Percentiles rank a stretch among this genome's conserved stretches.
phyloP scores from a whole-genome alignment of 2,888 invertebrate genomes.

The Sphecodes monilicornis region DNA sequence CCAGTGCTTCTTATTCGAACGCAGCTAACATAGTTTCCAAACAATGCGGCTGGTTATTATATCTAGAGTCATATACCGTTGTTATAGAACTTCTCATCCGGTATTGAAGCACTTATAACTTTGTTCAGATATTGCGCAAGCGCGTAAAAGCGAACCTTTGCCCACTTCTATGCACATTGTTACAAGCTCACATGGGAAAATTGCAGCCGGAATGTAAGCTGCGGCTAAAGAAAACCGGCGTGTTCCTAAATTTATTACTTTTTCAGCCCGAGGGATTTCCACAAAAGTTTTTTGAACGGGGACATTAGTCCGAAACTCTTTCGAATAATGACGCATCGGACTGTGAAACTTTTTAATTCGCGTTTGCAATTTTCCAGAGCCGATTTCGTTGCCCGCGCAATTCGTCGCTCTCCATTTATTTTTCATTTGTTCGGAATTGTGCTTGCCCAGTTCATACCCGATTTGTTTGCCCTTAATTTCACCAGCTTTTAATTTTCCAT shows the following conservation, averaged over 20 bases:
- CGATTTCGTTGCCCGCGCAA: neutral
- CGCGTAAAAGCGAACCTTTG: neutral
- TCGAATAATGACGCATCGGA: conserved; percentile 2
- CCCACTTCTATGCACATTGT: conserved; percentile 8
- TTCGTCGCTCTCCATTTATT: neutral
- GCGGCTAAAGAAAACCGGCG: neutral
- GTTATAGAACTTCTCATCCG: conserved; percentile 27
- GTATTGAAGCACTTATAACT: conserved; percentile 39
- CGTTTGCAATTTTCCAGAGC: neutral
- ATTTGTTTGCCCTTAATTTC: neutral
- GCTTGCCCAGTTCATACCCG: neutral
- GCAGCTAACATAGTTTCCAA: conserved; percentile 25
- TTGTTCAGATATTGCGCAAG: conserved; percentile 1
- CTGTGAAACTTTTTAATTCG: neutral
- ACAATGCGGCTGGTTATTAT: conserved; percentile 29
- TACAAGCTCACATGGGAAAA: conserved; percentile 28
- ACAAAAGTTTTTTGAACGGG: conserved; percentile 7
- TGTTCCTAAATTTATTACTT: conserved; percentile 31
- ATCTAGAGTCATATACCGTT: conserved; percentile 26
- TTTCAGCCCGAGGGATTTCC: neutral
- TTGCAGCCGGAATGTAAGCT: conserved; percentile 10
- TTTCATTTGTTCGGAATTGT: neutral
- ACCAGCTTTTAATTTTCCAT: neutral
- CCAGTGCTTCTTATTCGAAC: conserved; percentile 16
- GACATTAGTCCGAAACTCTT: conserved; percentile 12